Conservation (phyloP, 2,888 invertebrate genomes). For the Coleophora deauratella region DNA sequence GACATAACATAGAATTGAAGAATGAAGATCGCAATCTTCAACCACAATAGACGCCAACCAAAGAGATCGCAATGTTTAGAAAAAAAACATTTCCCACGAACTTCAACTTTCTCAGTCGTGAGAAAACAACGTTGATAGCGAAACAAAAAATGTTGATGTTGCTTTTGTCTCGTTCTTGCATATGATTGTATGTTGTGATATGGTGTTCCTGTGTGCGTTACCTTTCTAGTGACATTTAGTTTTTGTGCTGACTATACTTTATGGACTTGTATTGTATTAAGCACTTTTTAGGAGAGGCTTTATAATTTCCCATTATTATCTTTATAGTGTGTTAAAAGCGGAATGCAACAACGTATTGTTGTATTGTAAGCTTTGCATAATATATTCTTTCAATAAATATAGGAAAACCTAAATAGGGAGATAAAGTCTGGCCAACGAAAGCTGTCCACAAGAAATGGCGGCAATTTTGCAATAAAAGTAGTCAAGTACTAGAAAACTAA, state of each 20-base stretch:
- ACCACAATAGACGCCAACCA: neutral
- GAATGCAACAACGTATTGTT: too few species aligned
- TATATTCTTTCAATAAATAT: too few species aligned
- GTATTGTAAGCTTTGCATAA: too few species aligned
- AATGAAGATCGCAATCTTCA: neutral
- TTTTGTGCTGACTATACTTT: neutral
- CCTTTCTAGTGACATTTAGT: neutral
- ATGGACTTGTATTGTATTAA: too few species aligned
- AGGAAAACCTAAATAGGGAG: too few species aligned
- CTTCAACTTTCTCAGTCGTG: constrained; percentile 46
- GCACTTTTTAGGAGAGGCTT: too few species aligned
- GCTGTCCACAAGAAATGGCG: too few species aligned
- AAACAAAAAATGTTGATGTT: neutral
- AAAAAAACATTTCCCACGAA: constrained; percentile 31
- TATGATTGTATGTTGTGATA: neutral
- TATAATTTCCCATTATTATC: too few species aligned
- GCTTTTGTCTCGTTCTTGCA: neutral
- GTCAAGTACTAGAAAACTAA: too few species aligned
- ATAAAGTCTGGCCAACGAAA: too few species aligned
- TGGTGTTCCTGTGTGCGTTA: neutral
- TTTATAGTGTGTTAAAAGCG: too few species aligned
- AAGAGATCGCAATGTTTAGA: neutral
- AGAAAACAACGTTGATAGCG: constrained; percentile 21
- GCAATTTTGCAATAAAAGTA: too few species aligned
- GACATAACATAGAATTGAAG: neutral